Conservation (phyloP, 2,888 invertebrate species). For the Baronia brevicornis region DNA sequence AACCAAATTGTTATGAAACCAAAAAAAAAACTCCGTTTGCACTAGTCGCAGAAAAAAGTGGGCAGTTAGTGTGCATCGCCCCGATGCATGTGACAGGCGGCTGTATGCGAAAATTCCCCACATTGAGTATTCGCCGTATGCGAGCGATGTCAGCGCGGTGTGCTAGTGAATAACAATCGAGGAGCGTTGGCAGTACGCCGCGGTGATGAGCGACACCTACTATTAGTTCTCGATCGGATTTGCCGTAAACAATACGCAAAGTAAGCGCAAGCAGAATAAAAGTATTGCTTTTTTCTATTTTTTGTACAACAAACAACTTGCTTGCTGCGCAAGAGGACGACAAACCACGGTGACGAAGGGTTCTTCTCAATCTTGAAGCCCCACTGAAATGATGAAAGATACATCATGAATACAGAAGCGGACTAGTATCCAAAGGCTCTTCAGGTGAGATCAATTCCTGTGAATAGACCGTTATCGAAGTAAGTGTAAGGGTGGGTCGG, state of each 20-base stretch:
- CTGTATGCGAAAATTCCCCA: slow-evolving; percentile 60
- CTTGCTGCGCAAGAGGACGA: too few species aligned
- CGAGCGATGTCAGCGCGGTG: slow-evolving; percentile 48
- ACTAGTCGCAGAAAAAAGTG: slow-evolving; percentile 10
- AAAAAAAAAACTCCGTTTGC: slow-evolving; percentile 15
- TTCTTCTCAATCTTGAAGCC: too few species aligned
- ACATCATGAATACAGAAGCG: too few species aligned
- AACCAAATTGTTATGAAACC: too few species aligned
- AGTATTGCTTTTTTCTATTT: slow-evolving; percentile 10
- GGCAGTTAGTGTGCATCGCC: slow-evolving; percentile 16
- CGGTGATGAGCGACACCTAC: slow-evolving; percentile 39
- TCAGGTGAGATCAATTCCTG: too few species aligned
- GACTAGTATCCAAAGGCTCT: too few species aligned
- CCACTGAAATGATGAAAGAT: too few species aligned
- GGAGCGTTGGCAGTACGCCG: slow-evolving; percentile 50
- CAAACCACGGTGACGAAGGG: too few species aligned
- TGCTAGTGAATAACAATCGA: slow-evolving; percentile 64
- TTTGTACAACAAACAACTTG: too few species aligned
- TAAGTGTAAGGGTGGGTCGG: too few species aligned
- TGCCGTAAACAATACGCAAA: slow-evolving; percentile 12
- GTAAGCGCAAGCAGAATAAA: too few species aligned
- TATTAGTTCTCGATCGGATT: slow-evolving; percentile 20
- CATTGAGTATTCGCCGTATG: slow-evolving; percentile 64
- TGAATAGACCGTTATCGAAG: too few species aligned
- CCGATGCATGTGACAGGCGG: slow-evolving; percentile 22